Conservation (phyloP, 2,113 vertebrate genomes). For the Rhombomys opimus region DNA sequence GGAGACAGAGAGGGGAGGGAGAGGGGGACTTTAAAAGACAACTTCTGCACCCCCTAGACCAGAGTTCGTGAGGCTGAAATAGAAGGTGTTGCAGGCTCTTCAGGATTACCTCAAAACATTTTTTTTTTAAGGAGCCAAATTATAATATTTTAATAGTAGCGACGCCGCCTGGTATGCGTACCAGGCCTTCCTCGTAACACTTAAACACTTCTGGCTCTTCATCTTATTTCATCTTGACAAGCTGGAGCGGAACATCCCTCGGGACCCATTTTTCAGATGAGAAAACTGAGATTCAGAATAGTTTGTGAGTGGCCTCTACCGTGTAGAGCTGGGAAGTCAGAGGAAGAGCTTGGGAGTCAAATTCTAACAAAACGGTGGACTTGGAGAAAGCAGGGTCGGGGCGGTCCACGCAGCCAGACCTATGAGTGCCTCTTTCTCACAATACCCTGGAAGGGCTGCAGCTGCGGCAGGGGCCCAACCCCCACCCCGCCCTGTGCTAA, state of each 20-base stretch:
- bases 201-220: not conserved
- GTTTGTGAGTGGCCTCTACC: not conserved
- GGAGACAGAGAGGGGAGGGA: not conserved
- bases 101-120: not conserved
- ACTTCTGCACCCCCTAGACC: not conserved
- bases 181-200: not conserved
- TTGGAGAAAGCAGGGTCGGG: not conserved
- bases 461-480: constrained; percentile 57
- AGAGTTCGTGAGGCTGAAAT: not conserved
- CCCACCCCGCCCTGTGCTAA: constrained; percentile 72
- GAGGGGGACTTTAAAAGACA: not conserved
- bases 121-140: not conserved
- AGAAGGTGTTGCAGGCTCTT: not conserved
- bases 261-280: constrained; percentile 34
- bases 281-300: not conserved
- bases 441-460: constrained; percentile 11
- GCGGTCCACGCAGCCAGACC: not conserved
- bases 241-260: not conserved
- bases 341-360: not conserved
- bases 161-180: fast-evolving
- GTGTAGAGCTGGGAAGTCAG: not conserved
- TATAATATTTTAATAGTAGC: not conserved
- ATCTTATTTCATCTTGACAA: not conserved
- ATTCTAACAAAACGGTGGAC: not conserved
- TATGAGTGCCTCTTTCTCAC: not conserved